Percentiles rank a stretch among this genome's conserved stretches.
Evolutionary conservation across 2,888 invertebrate genomes (phyloP).

Genomic region (Scaptodrosophila latifasciaeformis): DNA sequence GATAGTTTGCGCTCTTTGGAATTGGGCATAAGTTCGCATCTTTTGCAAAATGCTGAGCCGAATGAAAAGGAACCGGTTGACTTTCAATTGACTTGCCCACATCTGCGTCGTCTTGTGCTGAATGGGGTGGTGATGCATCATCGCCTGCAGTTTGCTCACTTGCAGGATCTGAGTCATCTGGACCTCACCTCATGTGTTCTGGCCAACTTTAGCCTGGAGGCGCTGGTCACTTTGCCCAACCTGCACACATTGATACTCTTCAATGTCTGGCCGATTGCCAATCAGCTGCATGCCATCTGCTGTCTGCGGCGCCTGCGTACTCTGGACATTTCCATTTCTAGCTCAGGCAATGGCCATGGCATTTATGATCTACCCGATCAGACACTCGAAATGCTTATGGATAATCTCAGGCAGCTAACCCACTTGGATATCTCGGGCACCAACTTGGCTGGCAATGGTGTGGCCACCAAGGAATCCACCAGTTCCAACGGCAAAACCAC

Average conservation of each 20-base stretch:
- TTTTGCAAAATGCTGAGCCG: conserved; percentile 77
- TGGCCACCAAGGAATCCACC: conserved; percentile 77
- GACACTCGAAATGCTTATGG: conserved; percentile 81
- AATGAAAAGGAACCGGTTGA: conserved; percentile 78
- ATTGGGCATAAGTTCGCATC: conserved; percentile 81
- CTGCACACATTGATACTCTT: conserved; percentile 86
- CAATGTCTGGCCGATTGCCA: conserved; percentile 82
- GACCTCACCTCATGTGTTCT: conserved; percentile 74
- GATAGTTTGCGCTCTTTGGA: conserved; percentile 82
- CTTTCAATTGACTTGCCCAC: conserved; percentile 76
- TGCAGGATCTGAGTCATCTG: conserved; percentile 70
- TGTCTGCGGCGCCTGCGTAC: conserved; percentile 79
- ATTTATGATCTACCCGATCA: conserved; percentile 84
- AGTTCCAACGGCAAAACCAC: conserved; percentile 53
- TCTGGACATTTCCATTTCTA: conserved; percentile 89
- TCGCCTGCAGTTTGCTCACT: conserved; percentile 69
- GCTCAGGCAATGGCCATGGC: conserved; percentile 80
- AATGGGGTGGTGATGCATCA: conserved; percentile 74
- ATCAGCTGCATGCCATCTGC: conserved; percentile 79
- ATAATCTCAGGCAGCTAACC: conserved; percentile 83
- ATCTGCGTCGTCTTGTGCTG: conserved; percentile 72
- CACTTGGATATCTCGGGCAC: conserved; percentile 97
- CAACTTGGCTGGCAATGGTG: conserved; percentile 92
- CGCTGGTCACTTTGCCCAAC: conserved; percentile 79
- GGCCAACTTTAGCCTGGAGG: conserved; percentile 73